A percentile compares a stretch with the other conserved stretches of the same genome.
Conservation (phyloP, 1,140 invertebrate species). For the Drosophila ironensis region DNA sequence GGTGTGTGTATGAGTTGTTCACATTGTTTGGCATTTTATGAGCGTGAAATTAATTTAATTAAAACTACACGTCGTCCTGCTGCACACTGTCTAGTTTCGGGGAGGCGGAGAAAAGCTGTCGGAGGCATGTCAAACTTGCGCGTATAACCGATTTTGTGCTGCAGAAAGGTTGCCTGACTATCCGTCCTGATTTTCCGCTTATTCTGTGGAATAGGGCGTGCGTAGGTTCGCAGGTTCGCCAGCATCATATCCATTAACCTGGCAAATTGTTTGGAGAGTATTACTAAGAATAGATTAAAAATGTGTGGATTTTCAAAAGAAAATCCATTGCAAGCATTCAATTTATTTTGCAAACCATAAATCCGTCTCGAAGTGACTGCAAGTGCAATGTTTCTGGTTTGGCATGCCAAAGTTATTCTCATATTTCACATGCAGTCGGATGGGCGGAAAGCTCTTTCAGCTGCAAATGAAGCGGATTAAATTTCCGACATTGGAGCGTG, state of each 20-base stretch:
- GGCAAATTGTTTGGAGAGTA: no score
- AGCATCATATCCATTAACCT: neutral
- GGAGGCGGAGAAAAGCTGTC: slow-evolving; percentile 11
- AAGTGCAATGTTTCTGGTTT: no score
- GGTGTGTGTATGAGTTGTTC: slow-evolving; percentile 41
- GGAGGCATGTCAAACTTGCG: slow-evolving; percentile 20
- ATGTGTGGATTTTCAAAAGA: no score
- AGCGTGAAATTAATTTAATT: slow-evolving; percentile 77
- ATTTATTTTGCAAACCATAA: no score
- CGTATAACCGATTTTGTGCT: slow-evolving; percentile 23
- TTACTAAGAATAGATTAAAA: no score
- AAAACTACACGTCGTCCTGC: slow-evolving; percentile 51
- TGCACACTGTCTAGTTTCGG: neutral
- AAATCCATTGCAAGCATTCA: no score
- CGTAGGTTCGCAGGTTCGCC: neutral
- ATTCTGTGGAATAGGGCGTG: slow-evolving; percentile 1
- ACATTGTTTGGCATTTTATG: slow-evolving; percentile 70
- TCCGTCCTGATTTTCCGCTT: slow-evolving; percentile 21
- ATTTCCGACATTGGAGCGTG: slow-evolving; percentile 15
- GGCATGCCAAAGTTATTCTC: neutral
- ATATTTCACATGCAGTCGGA: slow-evolving; percentile 7
- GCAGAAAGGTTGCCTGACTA: slow-evolving; percentile 14
- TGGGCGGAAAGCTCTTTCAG: slow-evolving; percentile 16
- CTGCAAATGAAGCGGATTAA: slow-evolving; percentile 53
- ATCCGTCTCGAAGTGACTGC: no score